Conservation (phyloP, 2,797 vertebrate genomes). For the Sebastiscus albofasciatus region DNA sequence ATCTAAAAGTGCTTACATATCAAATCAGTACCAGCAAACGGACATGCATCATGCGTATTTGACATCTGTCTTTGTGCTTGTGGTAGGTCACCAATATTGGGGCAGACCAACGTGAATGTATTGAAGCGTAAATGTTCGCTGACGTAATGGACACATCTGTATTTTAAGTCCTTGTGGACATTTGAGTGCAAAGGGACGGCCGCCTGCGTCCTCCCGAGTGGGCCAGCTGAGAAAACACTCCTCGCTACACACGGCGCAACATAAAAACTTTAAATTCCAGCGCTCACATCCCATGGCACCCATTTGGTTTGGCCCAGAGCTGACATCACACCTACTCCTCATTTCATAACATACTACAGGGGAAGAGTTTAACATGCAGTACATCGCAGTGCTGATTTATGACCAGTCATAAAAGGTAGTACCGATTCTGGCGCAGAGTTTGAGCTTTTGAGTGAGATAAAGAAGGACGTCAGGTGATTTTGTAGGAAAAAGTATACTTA, state of each 20-base stretch:
- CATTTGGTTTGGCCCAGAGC: constrained; percentile 51
- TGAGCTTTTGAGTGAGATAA: constrained; percentile 34
- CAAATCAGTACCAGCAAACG: constrained; percentile 1
- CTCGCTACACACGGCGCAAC: constrained; percentile 19
- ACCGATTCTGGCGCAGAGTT: not conserved
- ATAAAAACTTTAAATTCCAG: constrained; percentile 39
- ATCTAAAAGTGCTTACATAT: constrained; percentile 35
- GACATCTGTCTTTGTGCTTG: constrained; percentile 64
- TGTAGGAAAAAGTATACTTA: constrained; percentile 21
- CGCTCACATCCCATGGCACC: constrained; percentile 38
- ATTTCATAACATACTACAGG: constrained; percentile 41
- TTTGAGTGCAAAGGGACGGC: constrained; percentile 42
- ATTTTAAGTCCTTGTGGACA: constrained; percentile 61
- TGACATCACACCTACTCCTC: constrained; percentile 68
- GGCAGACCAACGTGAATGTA: constrained; percentile 22
- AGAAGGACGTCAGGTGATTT: constrained; percentile 20
- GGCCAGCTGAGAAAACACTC: constrained; percentile 80
- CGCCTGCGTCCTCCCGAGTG: constrained; percentile 41
- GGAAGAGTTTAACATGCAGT: constrained; percentile 41
- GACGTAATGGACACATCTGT: constrained; percentile 68
- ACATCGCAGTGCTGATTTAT: constrained; percentile 53
- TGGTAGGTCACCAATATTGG: constrained; percentile 27
- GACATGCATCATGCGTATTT: not conserved
- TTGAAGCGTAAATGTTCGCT: constrained; percentile 43
- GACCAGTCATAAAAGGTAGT: constrained; percentile 37